Base-by-base conservation (phyloP, 1,140 invertebrate genomes). In the Holotrichia oblita region DNA sequence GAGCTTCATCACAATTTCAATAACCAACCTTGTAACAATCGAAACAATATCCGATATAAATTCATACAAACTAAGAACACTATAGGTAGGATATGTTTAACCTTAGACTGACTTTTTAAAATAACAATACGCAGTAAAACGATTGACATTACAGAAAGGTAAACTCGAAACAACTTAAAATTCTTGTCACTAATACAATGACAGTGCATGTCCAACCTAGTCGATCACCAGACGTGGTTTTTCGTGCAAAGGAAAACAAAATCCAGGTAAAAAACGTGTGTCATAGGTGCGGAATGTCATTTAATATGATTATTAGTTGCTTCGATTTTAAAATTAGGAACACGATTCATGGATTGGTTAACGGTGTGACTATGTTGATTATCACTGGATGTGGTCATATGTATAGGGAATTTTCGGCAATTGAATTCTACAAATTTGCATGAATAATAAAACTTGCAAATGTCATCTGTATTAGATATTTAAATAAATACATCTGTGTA, bases 321-420 rank as follows among this genome's bases (percentile, higher is more conserved):
- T 55, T 55, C 48, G 48, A 55, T 55, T 55, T 55, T 55, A 55
- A 55, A 55, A 55, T 55, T 55, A 55, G 48, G 48, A n/a, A 55
- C 48, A 55, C 48, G 48, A 14, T 55, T 48, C 7, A 55, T 17
- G 14, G 14, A 55, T 14, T 17, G 48, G 48, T n/a, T 17, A 17
- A 55, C n/a, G 48, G 44, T 10, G 44, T 14, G n/a, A 55, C 14
- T 6, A 6, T 44, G n/a, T 55, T 4, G 48, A 17, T 55, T 17
- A 55, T 55, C 12, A 17, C 48, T 55, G 17, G 17, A 55, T 55
- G 48, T 55, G 14, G n/a, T 17, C 48, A 17, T 17, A 17, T 55
- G 14, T 14, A 6, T 55, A 55, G 48, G 14, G 17, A n/a, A 17
- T 55, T 55, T 55, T 55, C 48, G 48, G 6, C 48, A n/a, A 55